These are phyloP conservation scores for Lordiphosa fenestrarum DNA, from an alignment of 2,888 invertebrate genomes.

Conservation along the genomic window DNA sequence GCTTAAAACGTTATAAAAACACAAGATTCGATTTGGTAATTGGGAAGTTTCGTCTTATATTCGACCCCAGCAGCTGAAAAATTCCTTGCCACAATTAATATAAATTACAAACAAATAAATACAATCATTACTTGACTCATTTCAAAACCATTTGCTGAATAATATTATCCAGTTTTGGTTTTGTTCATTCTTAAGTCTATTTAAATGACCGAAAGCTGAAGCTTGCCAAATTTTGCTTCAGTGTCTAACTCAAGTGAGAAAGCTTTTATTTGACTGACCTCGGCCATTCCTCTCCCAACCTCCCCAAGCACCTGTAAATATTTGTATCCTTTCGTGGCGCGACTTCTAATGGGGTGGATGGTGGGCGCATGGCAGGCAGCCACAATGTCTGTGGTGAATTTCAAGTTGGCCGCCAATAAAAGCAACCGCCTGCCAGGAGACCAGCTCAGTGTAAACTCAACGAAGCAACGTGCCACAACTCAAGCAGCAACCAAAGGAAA, in stretches of 20 bases:
- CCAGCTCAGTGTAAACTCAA: constrained; percentile 67
- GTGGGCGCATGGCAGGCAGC: constrained; percentile 29
- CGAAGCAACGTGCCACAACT: constrained; percentile 58
- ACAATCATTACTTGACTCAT: too few relatives aligned
- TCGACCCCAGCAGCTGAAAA: too few relatives aligned
- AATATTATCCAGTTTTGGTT: too few relatives aligned
- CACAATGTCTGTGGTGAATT: constrained; percentile 66
- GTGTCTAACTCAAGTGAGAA: constrained; percentile 12
- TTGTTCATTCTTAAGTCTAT: too few relatives aligned
- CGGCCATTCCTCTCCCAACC: constrained; percentile 4
- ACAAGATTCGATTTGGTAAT: too few relatives aligned
- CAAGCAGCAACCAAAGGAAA: constrained; percentile 24
- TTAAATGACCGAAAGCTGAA: too few relatives aligned
- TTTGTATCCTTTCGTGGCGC: constrained; percentile 50
- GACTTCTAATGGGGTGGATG: constrained; percentile 20
- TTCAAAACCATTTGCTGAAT: too few relatives aligned
- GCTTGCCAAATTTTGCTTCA: neutral
- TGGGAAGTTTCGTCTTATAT: too few relatives aligned
- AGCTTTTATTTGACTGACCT: constrained; percentile 10
- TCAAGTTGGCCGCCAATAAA: constrained; percentile 62
- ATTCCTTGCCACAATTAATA: too few relatives aligned
- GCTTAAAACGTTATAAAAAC: too few relatives aligned
- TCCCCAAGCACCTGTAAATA: constrained; percentile 61
- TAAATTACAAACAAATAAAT: too few relatives aligned
- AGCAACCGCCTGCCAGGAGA: constrained; percentile 41